Evolutionary conservation across 2,113 vertebrate genomes (phyloP).

Genomic region (Phainopepla nitens): DNA sequence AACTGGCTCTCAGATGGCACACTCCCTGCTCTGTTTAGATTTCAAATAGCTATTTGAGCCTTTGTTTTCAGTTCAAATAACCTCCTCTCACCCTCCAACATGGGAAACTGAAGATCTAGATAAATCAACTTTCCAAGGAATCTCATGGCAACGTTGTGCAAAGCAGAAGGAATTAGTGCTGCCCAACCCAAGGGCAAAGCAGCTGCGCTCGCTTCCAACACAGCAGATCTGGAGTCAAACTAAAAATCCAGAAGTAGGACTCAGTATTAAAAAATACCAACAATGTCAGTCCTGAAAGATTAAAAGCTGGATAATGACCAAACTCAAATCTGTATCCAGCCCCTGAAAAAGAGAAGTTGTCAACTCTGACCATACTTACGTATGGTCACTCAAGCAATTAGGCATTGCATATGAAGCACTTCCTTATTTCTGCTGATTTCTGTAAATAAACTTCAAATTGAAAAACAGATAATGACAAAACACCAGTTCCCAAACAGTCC

Average conservation of each 20-base stretch:
- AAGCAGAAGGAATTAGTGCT: background rate
- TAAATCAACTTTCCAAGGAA: background rate
- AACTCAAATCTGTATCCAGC: background rate
- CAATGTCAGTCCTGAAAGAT: background rate
- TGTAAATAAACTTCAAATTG: background rate
- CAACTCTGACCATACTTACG: background rate
- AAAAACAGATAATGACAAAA: background rate
- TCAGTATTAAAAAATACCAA: background rate
- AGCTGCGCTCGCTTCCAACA: rapidly evolving
- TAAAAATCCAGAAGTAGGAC: background rate
- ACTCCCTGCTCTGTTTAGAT: background rate
- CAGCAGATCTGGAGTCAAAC: background rate
- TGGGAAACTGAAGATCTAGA: background rate
- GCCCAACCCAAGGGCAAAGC: rapidly evolving
- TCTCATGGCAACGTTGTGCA: background rate
- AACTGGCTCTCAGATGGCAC: background rate
- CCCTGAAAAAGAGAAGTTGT: background rate
- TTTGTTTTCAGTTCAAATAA: background rate
- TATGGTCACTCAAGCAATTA: background rate
- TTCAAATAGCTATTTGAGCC: background rate
- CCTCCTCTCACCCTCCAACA: background rate
- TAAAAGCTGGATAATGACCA: background rate
- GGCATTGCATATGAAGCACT: background rate
- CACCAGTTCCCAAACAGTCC: background rate
- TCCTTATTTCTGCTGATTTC: background rate